Evolutionary conservation across 2,797 vertebrate genomes (phyloP).

Genomic region (Limosa lapponica): DNA sequence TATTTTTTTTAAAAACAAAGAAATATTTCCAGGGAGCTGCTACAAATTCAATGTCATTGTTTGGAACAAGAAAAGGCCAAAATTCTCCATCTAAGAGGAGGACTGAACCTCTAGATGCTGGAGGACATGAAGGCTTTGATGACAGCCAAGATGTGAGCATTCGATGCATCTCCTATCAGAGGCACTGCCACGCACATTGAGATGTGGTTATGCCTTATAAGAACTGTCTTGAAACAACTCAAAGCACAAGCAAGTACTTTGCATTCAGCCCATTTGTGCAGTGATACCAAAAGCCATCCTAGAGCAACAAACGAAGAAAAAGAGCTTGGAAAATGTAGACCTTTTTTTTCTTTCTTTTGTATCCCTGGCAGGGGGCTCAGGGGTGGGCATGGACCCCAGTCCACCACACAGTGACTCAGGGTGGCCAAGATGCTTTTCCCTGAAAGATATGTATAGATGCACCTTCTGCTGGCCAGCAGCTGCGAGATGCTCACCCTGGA

Average conservation of each 20-base stretch:
- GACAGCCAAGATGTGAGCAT: not conserved
- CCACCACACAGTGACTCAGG: not conserved
- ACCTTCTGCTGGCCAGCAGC: not conserved
- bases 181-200: not conserved
- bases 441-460: rapidly evolving
- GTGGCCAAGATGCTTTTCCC: not conserved
- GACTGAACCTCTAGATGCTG: not conserved
- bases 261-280: not conserved
- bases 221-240: not conserved
- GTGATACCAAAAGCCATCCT: not conserved
- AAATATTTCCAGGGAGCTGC: not conserved
- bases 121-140: not conserved
- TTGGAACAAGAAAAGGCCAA: not conserved
- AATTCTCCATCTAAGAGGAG: not conserved
- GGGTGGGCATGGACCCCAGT: not conserved
- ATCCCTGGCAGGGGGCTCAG: not conserved
- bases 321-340: not conserved
- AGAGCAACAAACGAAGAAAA: not conserved
- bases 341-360: not conserved
- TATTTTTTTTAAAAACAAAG: not conserved
- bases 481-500: not conserved
- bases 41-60: not conserved
- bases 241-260: not conserved
- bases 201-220: not conserved
- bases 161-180: not conserved